A percentile compares a stretch with the other conserved stretches of the same genome.
Conservation (phyloP, 2,113 vertebrate genomes). For the Aplodontia rufa region DNA sequence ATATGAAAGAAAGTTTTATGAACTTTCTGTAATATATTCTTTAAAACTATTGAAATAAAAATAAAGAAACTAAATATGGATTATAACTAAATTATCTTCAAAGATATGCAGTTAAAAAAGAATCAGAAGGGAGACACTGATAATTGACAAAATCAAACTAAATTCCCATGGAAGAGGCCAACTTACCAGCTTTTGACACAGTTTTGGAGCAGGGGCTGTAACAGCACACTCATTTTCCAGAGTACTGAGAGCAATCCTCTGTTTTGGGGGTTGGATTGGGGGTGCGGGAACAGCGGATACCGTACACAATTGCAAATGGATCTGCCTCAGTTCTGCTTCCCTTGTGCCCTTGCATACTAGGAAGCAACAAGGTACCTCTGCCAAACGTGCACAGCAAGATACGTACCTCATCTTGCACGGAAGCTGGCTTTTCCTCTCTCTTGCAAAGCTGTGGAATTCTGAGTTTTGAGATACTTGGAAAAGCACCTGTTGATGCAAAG, state of each 20-base stretch:
- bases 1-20: background rate
- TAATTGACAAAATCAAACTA: background rate
- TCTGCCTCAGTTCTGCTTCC: background rate
- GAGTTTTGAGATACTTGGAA: background rate
- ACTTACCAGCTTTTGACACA: background rate
- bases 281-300: fast-evolving
- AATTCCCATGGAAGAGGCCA: background rate
- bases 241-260: background rate
- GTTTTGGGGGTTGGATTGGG: background rate
- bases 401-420: background rate
- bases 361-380: background rate
- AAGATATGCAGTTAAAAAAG: background rate
- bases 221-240: background rate
- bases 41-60: slow-evolving; percentile 46
- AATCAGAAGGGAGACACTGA: background rate
- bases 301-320: background rate
- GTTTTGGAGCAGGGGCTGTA: background rate
- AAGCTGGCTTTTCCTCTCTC: background rate
- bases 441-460: background rate
- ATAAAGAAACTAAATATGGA: background rate
- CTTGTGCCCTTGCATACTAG: too few species aligned
- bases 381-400: background rate
- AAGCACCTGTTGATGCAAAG: background rate
- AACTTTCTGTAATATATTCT: slow-evolving; percentile 25
- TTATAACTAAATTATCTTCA: background rate